Conservation (phyloP, 2,888 invertebrate species). For the Itoplectis maculator region DNA sequence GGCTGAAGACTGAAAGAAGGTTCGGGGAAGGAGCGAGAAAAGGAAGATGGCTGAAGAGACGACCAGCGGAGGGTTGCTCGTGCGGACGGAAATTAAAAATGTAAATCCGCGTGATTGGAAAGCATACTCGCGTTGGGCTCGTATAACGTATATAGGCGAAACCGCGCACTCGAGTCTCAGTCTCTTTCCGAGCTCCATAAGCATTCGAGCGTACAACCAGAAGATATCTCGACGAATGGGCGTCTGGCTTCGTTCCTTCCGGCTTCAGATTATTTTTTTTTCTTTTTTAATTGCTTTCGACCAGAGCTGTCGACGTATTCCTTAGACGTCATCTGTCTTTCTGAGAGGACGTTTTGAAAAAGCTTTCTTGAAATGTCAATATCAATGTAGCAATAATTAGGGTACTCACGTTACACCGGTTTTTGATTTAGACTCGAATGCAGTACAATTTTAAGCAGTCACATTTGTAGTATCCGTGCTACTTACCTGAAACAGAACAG, state of each 20-base stretch:
- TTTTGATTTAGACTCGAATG: neutral
- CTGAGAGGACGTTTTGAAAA: neutral
- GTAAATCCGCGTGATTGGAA: constrained; percentile 80
- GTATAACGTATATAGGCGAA: constrained; percentile 24
- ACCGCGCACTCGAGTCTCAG: constrained; percentile 19
- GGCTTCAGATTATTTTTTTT: constrained; percentile 59
- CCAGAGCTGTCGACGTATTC: constrained; percentile 43
- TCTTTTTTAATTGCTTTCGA: constrained; percentile 67
- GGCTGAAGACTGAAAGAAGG: constrained; percentile 48
- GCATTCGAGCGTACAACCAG: constrained; percentile 52
- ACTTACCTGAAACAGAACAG: constrained; percentile 64
- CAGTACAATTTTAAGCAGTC: neutral
- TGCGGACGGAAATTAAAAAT: constrained; percentile 80
- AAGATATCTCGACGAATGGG: constrained; percentile 45
- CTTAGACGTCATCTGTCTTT: constrained; percentile 11
- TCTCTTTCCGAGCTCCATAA: constrained; percentile 10
- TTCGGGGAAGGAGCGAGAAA: constrained; percentile 57
- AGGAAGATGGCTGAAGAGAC: constrained; percentile 40
- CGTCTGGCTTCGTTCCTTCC: constrained; percentile 67
- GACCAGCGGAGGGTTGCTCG: constrained; percentile 51
- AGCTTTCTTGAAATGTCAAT: constrained; percentile 15
- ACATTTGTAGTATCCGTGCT: constrained; percentile 23
- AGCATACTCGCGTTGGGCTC: constrained; percentile 57
- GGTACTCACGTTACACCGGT: constrained; percentile 34
- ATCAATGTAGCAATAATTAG: too few relatives aligned